Evolutionary conservation across 1,140 invertebrate species (phyloP), one percentile per base, ranked within the genome.

Genomic region (Euglossa dilemma): DNA sequence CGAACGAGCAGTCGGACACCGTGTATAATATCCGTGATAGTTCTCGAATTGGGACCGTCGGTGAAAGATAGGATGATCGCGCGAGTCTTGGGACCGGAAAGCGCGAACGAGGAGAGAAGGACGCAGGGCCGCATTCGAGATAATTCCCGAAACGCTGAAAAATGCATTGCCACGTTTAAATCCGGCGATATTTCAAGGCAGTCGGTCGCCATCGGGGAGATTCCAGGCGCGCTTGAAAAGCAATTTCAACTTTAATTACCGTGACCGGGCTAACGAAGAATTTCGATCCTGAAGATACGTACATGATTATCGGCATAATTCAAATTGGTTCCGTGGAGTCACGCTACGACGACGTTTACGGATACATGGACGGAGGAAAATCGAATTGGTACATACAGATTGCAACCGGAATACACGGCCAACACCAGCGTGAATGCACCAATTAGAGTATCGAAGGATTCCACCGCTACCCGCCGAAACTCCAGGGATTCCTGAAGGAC

Each of bases 381-480:
- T 87, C 85, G 86, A 84, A 73, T 84, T 83, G 85, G 72, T 75
- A 83, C 82, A 87, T 80, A 83, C 86, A 87, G 86, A 81, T 83
- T 73, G 77, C 82, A 66, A 59, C 78, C 86, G 67, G 86, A 83
- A 87, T 87, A 81, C 83, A 87, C 81, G 82, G 76, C 81, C 86
- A 80, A 87, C 83, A 89, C 80, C 77, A 92, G 89, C 87, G 90
- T 91, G 91, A 93, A 93, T 93, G 91, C 90, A 86, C 91, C 92
- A 93, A 93, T 92, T 93, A 93, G 90, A 92, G 91, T 89, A 91
- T 92, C 88, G 90, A 91, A 87, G 91, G 91, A 92, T 92, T 93
- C 91, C 89, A 90, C 80, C 86, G 90, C 87, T 80, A 84, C 81
- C 80, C 87, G 84, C 85, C 86, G 89, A 92, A 91, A 92, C 91